These are phyloP conservation scores for Psittacula cyanocephala DNA, from an alignment of 2,113 vertebrate genomes.

Conservation along the genomic window DNA sequence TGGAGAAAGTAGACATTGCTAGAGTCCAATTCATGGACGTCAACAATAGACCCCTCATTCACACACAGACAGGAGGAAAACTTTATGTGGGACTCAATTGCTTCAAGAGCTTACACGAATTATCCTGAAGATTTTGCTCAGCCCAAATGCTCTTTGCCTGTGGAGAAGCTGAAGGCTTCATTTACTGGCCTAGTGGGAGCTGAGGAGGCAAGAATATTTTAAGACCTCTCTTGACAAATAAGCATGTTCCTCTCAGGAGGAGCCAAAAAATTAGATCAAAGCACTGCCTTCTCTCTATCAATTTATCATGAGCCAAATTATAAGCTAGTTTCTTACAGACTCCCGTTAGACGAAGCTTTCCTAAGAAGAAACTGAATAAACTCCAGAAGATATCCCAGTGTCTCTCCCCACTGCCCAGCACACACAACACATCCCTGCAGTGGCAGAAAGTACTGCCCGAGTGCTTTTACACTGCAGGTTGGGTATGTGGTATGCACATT, in stretches of 20 bases:
- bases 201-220: neutral
- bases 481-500: neutral
- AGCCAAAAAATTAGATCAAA: constrained; percentile 4
- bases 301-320: neutral
- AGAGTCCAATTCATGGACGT: neutral
- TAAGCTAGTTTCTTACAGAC: neutral
- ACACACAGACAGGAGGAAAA: neutral
- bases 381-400: neutral
- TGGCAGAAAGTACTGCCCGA: fast-evolving
- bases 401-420: neutral
- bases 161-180: neutral
- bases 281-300: neutral
- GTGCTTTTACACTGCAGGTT: neutral
- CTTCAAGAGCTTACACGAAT: neutral
- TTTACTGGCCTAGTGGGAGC: neutral
- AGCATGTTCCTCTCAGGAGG: neutral
- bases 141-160: neutral
- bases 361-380: neutral
- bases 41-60: neutral
- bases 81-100: neutral
- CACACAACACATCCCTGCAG: neutral
- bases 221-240: neutral
- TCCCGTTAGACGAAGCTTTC: neutral
- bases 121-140: neutral
- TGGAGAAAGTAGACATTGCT: neutral